Base-by-base conservation (phyloP, 2,797 vertebrate species). In the Danio aesculapii region DNA sequence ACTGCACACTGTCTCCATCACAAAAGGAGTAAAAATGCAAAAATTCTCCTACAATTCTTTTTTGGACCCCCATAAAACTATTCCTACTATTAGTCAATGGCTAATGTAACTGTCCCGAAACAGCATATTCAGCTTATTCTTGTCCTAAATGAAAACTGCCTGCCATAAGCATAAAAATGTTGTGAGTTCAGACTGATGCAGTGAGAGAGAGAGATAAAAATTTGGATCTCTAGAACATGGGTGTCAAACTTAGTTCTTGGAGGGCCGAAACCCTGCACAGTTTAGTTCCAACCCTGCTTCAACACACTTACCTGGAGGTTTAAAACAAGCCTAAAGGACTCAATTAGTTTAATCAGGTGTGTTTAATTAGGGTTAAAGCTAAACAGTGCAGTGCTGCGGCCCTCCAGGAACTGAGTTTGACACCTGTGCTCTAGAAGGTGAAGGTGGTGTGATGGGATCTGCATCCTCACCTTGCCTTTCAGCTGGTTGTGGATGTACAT, bases 401-500 rank as follows among this genome's bases (percentile, higher is more conserved):
- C 30, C 30, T 30, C 30, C 30, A 30, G 30, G 3, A 30, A 30
- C 1, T 30, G 30, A 30, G 30, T 1, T 30, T 30, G 30, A 30
- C 30, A 30, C 30, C 30, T 30, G 30, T 30, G 30, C 30, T 30
- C 49, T 30, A 30, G 30, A 30, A 53, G 17, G 49, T 30, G 3
- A 71, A 55, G 50, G 68, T 53, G 19, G 21, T 16, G 19, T 57
- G 3, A 49, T 10, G 52, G 6, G n/a, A 55, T 41, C 62, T 64
- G 57, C 57, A 47, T 58, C 14, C 93, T 92, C 93, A 99, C 97
- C 95, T 97, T 97, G 92, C 98, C 98, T 93, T 97, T 98, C 39
- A 99, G 97, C 90, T 99, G 97, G 88, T 96, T 96, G 89, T 98
- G 97, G 86, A 99, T 92, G 90, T 99, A 99, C 94, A 98, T 98